These are phyloP conservation scores for Phanerotoma sp. DNA, from an alignment of 2,888 invertebrate species.

Conservation along the genomic window DNA sequence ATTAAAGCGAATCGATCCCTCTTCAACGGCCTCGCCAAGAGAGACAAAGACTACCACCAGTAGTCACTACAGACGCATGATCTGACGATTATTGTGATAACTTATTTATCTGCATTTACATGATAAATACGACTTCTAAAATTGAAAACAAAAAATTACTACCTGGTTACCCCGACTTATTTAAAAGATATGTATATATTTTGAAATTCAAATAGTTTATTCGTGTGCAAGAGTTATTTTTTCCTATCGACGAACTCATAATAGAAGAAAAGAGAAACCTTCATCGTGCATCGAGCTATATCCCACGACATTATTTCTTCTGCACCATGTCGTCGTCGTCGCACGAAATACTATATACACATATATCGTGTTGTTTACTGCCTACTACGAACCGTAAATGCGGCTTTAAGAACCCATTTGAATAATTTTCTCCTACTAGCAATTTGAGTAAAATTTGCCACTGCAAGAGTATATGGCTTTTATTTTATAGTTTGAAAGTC, in stretches of 20 bases:
- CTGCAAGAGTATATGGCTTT: background rate
- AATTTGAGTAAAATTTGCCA: slow-evolving; percentile 11
- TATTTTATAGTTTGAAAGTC: background rate
- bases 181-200: too few relatives aligned
- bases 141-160: too few relatives aligned
- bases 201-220: background rate
- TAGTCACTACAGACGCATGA: slow-evolving; percentile 3
- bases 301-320: slow-evolving; percentile 45
- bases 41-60: slow-evolving; percentile 27
- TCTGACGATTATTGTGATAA: slow-evolving; percentile 1
- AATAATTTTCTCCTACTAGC: slow-evolving; percentile 40
- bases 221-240: background rate
- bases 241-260: background rate
- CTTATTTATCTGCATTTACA: background rate
- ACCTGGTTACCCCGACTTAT: too few relatives aligned
- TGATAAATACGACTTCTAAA: slow-evolving; percentile 9
- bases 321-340: slow-evolving; percentile 34
- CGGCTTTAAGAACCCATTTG: slow-evolving; percentile 34
- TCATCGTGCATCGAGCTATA: slow-evolving; percentile 38
- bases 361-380: slow-evolving; percentile 8
- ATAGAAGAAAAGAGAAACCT: slow-evolving; percentile 35
- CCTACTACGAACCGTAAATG: background rate
- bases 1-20: slow-evolving; percentile 56
- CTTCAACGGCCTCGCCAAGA: slow-evolving; percentile 18
- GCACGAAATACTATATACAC: slow-evolving; percentile 18